Base-by-base conservation (phyloP, 2,888 invertebrate species). In the Netelia inedita region DNA sequence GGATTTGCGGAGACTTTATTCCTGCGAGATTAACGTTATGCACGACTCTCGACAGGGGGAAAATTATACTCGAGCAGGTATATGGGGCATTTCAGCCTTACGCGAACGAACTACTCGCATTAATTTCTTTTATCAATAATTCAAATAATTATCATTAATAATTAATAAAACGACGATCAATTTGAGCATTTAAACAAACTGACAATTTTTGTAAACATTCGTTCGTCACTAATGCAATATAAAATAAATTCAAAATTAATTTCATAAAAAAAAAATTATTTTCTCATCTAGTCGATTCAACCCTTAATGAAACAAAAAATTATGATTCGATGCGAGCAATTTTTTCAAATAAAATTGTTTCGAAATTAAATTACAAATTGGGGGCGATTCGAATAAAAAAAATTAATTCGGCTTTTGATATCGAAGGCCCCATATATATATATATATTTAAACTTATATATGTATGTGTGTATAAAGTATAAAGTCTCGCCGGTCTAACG, bases 1-100 rank as follows among this genome's bases (percentile, higher is more conserved):
- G 82, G 81, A 82, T 85, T 74, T 55, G 65, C 74, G 16, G 82
- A 66, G 79, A 74, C 84, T 81, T 81, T 72, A 81, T 81, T 81
- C 78, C 50, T 21, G 57, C 65, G 53, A 82, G 85, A 85, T 82
- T 85, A 85, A 79, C 84, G 68, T 76, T 84, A 63, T 68, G 57
- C 73, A 46, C 73, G 84, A 78, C 72, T 71, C 71, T 61, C 66
- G 16, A 75, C 76, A 66, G 57, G 23, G n/a, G 21, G n/a, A 59
- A 57, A 78, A 46, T 8, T 28, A 61, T 19, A 61, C 50, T 66
- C 66, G 9, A 61, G n/a, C 28, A 9, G 53, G 19, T 76, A 21
- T 55, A 41, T 46, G 14, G 46, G 14, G 14, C 14, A 46, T 46
- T 46, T 14, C 46, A 46, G 10, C 14, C 14, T 2, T 11, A 46